phyloP scores from a whole-genome alignment of 1,140 invertebrate genomes.

The Elymnias hypermnestra region DNA sequence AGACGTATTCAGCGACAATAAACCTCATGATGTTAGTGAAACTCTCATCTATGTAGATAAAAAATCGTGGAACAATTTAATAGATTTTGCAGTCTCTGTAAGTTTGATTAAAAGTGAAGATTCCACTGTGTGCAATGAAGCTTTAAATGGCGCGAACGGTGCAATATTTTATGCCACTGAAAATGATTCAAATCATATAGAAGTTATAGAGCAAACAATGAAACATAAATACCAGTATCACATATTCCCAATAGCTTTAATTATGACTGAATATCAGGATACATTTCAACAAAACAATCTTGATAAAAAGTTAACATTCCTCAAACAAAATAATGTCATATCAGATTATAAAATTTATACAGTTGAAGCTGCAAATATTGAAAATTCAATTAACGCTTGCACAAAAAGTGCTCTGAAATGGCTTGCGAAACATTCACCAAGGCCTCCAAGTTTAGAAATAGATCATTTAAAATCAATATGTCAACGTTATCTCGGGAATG shows the following conservation, averaged over 20 bases:
- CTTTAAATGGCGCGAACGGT: constrained; percentile 62
- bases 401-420: constrained; percentile 77
- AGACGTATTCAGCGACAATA: constrained; percentile 51
- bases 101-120: constrained; percentile 44
- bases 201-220: constrained; percentile 61
- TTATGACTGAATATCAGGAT: constrained; percentile 36
- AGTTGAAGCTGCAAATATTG: constrained; percentile 41
- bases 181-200: constrained; percentile 37
- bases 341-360: constrained; percentile 55
- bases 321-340: constrained; percentile 46
- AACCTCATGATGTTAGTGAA: constrained; percentile 37
- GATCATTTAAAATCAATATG: constrained; percentile 77
- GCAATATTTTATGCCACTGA: constrained; percentile 57
- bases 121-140: constrained; percentile 39
- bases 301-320: constrained; percentile 31
- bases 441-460: constrained; percentile 76
- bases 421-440: constrained; percentile 76
- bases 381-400: constrained; percentile 39
- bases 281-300: constrained; percentile 22
- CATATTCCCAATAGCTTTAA: constrained; percentile 53
- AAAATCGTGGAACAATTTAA: constrained; percentile 67
- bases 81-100: constrained; percentile 66
- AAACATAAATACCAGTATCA: constrained; percentile 65
- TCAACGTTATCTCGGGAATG: constrained; percentile 78
- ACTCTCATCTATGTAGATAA: constrained; percentile 57